phyloP scores from a whole-genome alignment of 2,888 invertebrate species.

The Cerceris ruficornis region DNA sequence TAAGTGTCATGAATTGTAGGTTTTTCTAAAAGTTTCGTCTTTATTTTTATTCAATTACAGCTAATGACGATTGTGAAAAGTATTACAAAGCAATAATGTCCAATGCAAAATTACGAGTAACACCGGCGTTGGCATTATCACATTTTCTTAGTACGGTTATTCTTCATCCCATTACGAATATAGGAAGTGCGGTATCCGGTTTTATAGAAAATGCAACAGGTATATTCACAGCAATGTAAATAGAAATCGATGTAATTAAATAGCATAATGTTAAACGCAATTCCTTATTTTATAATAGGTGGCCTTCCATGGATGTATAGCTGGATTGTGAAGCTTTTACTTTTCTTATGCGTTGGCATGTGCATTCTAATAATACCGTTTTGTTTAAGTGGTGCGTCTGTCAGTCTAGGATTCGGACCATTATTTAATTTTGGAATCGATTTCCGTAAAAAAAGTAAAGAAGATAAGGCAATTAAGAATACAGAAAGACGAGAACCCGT shows the following conservation, averaged over 20 bases:
- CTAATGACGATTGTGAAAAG: slow-evolving; percentile 68
- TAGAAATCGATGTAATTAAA: background rate
- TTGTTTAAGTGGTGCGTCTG: slow-evolving; percentile 58
- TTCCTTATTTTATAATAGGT: slow-evolving; percentile 48
- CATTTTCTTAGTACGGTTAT: slow-evolving; percentile 66
- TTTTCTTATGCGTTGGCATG: slow-evolving; percentile 52
- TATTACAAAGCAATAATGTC: slow-evolving; percentile 71
- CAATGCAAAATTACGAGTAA: slow-evolving; percentile 72
- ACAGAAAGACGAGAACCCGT: slow-evolving; percentile 56
- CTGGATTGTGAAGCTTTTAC: slow-evolving; percentile 27
- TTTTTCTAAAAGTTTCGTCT: background rate
- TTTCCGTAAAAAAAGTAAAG: slow-evolving; percentile 14
- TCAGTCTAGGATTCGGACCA: slow-evolving; percentile 68
- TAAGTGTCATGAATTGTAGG: slow-evolving; percentile 44
- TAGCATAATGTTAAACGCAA: background rate
- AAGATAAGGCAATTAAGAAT: slow-evolving; percentile 31
- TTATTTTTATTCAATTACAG: slow-evolving; percentile 32
- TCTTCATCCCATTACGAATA: slow-evolving; percentile 62
- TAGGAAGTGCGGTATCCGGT: slow-evolving; percentile 61
- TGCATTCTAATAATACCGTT: slow-evolving; percentile 54
- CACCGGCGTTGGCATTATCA: slow-evolving; percentile 72
- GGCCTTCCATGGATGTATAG: slow-evolving; percentile 52
- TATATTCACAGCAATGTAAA: slow-evolving; percentile 44
- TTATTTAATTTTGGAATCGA: slow-evolving; percentile 59
- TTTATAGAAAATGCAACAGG: slow-evolving; percentile 71